A percentile compares a stretch with the other conserved stretches of the same genome.
phyloP scores from a whole-genome alignment of 2,797 vertebrate genomes.

The Hapalemur alaotrensis region DNA sequence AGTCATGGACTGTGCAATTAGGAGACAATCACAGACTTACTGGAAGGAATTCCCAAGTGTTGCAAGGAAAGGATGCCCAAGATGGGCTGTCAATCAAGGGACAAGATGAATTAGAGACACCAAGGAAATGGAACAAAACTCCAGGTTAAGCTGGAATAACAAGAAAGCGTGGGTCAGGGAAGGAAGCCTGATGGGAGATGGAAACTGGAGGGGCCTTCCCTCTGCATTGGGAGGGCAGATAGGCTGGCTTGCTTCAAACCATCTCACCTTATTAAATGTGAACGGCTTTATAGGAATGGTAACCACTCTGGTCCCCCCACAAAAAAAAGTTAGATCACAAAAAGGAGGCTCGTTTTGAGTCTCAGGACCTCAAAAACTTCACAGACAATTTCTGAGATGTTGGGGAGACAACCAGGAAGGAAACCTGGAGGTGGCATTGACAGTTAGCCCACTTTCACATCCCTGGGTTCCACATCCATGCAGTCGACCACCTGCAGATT shows the following conservation, averaged over 20 bases:
- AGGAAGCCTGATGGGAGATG: background rate
- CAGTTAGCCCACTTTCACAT: background rate
- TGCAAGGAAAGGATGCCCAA: background rate
- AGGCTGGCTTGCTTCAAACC: background rate
- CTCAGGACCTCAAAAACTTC: background rate
- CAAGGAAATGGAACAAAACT: background rate
- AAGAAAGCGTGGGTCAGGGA: background rate
- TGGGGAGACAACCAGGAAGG: background rate
- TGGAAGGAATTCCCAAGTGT: background rate
- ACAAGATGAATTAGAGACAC: background rate
- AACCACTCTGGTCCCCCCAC: background rate
- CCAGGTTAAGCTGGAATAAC: background rate
- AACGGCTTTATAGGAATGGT: background rate
- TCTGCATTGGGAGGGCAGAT: rapidly evolving
- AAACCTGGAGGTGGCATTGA: rapidly evolving
- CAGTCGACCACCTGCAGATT: background rate
- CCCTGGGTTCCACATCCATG: background rate
- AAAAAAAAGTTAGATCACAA: background rate
- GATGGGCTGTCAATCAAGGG: background rate
- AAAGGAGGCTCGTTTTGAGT: background rate
- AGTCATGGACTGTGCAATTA: rapidly evolving
- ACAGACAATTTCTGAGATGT: background rate
- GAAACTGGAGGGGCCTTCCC: background rate
- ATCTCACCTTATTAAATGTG: background rate
- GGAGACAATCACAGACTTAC: background rate